These are phyloP conservation scores for Eucidaris tribuloides DNA, from an alignment of 35 echinoderm and acorn worm genomes.

Conservation along the genomic window DNA sequence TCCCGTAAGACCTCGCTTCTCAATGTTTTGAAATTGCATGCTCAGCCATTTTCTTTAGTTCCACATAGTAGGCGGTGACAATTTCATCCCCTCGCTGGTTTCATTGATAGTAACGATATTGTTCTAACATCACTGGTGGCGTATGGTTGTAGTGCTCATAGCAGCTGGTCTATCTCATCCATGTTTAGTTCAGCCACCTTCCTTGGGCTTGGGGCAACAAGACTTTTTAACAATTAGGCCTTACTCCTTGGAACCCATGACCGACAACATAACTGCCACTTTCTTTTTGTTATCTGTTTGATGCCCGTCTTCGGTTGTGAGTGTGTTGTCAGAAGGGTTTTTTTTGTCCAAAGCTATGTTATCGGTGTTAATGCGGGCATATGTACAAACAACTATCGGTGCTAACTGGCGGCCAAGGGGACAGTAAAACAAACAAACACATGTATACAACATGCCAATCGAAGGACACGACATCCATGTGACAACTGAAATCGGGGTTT, in stretches of 20 bases:
- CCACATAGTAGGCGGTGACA: background rate
- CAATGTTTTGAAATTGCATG: background rate
- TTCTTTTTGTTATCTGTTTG: conserved; percentile 8
- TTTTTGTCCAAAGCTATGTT: too few species aligned
- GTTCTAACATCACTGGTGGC: conserved; percentile 1
- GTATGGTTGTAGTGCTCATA: background rate
- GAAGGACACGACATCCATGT: too few species aligned
- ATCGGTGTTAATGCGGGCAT: too few species aligned
- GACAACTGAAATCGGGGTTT: too few species aligned
- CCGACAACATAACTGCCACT: background rate
- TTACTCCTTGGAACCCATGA: background rate
- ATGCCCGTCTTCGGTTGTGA: too few species aligned
- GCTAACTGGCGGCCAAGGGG: too few species aligned
- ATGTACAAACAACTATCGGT: too few species aligned
- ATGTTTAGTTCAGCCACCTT: background rate
- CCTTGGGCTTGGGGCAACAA: background rate
- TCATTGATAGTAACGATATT: background rate
- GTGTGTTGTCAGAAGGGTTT: too few species aligned
- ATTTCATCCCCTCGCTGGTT: background rate
- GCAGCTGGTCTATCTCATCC: background rate
- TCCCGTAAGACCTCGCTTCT: background rate
- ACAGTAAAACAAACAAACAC: too few species aligned
- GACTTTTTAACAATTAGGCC: background rate
- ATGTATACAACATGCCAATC: too few species aligned
- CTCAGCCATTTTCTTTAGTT: background rate